These are phyloP conservation scores for Nothobranchius kuhntae DNA, from an alignment of 2,113 vertebrate species.

Conservation along the genomic window DNA sequence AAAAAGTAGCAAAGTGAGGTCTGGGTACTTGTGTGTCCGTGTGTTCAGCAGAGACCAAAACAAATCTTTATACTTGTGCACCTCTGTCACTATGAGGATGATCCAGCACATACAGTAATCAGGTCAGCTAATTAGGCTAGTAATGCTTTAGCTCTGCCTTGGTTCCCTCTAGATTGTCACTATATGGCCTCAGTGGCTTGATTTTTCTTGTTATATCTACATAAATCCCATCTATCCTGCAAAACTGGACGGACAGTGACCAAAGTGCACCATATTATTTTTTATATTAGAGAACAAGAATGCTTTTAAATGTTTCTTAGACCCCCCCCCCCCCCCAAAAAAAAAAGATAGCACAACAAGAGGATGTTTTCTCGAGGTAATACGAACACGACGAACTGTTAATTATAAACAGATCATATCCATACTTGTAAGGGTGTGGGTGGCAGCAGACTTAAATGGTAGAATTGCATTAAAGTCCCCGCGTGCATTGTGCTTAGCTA, in stretches of 20 bases:
- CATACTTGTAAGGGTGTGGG: slow-evolving; percentile 68
- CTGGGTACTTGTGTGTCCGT: background rate
- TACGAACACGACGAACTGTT: slow-evolving; percentile 67
- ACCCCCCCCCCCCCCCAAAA: slow-evolving; percentile 13
- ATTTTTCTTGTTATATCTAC: slow-evolving; percentile 19
- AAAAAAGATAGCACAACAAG: slow-evolving; percentile 54
- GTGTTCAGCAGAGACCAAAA: background rate
- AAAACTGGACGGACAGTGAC: slow-evolving; percentile 1
- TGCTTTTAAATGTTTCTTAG: slow-evolving; percentile 36
- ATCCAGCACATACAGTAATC: slow-evolving; percentile 66
- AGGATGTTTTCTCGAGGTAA: slow-evolving; percentile 49
- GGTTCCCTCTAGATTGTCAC: slow-evolving; percentile 69
- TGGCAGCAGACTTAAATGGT: slow-evolving; percentile 53
- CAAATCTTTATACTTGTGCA: slow-evolving; percentile 13
- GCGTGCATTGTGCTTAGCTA: slow-evolving; percentile 59
- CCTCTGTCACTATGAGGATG: slow-evolving; percentile 30
- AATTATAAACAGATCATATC: slow-evolving; percentile 66
- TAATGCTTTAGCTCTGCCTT: slow-evolving; percentile 62
- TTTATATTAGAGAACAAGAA: slow-evolving; percentile 36
- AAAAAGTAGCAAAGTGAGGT: slow-evolving; percentile 14
- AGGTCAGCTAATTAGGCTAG: slow-evolving; percentile 77
- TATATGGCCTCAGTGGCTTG: slow-evolving; percentile 50
- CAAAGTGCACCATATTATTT: slow-evolving; percentile 15
- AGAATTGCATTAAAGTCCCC: slow-evolving; percentile 60
- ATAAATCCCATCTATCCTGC: slow-evolving; percentile 28